A percentile compares a stretch with the other conserved stretches of the same genome.
Conservation (phyloP, 64 coral and sea anemone species). For the Porites australiensis region DNA sequence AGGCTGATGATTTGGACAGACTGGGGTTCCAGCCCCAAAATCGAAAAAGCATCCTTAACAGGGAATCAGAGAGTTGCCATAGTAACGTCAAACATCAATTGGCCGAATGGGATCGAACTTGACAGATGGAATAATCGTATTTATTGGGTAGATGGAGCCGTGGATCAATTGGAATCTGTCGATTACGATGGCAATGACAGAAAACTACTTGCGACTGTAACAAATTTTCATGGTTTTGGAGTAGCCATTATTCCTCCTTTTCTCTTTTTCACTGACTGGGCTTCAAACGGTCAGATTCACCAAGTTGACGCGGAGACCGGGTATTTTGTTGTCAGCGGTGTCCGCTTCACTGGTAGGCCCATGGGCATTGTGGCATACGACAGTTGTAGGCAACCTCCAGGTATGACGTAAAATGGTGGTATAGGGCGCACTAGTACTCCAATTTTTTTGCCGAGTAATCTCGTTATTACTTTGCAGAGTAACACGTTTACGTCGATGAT, state of each 20-base stretch:
- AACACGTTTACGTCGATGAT: too few relatives aligned
- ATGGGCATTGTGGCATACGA: constrained; percentile 41
- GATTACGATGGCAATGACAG: too few relatives aligned
- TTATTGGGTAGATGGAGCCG: too few relatives aligned
- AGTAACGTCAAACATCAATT: not conserved
- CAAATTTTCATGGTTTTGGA: too few relatives aligned
- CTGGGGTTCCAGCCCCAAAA: constrained; percentile 33
- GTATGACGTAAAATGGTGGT: too few relatives aligned
- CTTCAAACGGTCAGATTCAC: not conserved
- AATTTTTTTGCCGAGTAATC: too few relatives aligned
- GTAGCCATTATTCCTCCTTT: too few relatives aligned
- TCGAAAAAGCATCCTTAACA: constrained; percentile 31
- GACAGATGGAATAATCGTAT: constrained; percentile 34
- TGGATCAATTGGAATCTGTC: too few relatives aligned
- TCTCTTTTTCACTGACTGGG: constrained; percentile 63
- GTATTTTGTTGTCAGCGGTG: not conserved
- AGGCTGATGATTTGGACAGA: constrained; percentile 62
- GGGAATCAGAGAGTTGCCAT: constrained; percentile 43
- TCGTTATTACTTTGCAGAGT: too few relatives aligned
- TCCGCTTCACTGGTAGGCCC: not conserved
- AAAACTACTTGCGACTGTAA: too few relatives aligned
- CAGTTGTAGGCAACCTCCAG: constrained; percentile 7
- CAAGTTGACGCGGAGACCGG: constrained; percentile 2
- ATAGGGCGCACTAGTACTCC: too few relatives aligned
- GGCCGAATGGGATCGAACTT: constrained; percentile 61